Percentiles rank a stretch among this genome's conserved stretches.
Conservation (phyloP, 2,888 invertebrate genomes). For the Carcina quercana region DNA sequence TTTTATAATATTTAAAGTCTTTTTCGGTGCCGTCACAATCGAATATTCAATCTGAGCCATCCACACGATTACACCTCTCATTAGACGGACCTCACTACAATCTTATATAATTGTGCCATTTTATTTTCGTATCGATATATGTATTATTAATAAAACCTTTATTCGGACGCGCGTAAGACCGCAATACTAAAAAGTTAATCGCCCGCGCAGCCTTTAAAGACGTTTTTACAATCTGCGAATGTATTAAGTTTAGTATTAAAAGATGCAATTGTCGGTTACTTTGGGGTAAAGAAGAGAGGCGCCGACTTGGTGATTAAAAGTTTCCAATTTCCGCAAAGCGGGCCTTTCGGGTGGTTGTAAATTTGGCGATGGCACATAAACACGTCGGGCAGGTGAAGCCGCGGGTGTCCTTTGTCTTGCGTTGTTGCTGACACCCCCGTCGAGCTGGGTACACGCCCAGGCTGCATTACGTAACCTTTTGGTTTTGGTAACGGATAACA, state of each 20-base stretch:
- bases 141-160: conserved; percentile 24
- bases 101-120: background rate
- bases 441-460: conserved; percentile 6
- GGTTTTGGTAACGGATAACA: background rate
- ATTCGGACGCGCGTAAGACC: conserved; percentile 29
- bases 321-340: conserved; percentile 50
- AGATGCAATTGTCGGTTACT: conserved; percentile 24
- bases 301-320: conserved; percentile 54
- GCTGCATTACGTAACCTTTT: conserved; percentile 1
- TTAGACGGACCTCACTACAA: no score
- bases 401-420: conserved; percentile 43
- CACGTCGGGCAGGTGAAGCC: conserved; percentile 51
- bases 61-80: no score
- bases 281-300: conserved; percentile 33
- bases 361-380: conserved; percentile 62
- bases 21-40: no score
- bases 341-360: conserved; percentile 33
- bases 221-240: conserved; percentile 46
- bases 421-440: conserved; percentile 14
- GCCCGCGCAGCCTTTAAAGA: conserved; percentile 36
- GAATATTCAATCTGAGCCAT: no score
- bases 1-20: no score
- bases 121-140: conserved; percentile 15
- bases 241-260: conserved; percentile 31
- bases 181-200: conserved; percentile 41